phyloP scores from a whole-genome alignment of 2,797 vertebrate species.

The Echiichthys vipera region DNA sequence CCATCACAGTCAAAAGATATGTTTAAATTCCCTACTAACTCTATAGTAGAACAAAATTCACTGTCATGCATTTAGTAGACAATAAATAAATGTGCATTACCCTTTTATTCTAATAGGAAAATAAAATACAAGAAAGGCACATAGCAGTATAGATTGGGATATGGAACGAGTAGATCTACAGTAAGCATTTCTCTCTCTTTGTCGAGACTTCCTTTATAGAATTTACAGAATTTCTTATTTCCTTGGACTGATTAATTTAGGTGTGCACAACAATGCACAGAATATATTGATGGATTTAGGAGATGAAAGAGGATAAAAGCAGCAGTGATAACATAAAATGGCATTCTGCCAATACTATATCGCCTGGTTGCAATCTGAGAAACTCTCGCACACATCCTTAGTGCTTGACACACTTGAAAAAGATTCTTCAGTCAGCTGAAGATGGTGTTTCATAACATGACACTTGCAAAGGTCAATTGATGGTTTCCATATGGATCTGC shows the following conservation, averaged over 20 bases:
- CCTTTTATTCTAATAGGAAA: not conserved
- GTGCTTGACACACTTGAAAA: constrained; percentile 1
- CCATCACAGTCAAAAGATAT: constrained; percentile 8
- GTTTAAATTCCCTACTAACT: constrained; percentile 18
- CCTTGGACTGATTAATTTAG: not conserved
- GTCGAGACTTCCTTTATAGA: not conserved
- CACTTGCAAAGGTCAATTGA: not conserved
- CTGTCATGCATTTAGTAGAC: not conserved
- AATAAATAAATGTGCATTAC: not conserved
- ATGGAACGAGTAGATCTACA: not conserved
- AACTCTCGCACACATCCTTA: not conserved
- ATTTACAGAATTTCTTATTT: not conserved
- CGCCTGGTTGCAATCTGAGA: not conserved
- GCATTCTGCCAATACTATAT: constrained; percentile 10
- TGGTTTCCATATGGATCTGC: not conserved
- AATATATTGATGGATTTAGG: not conserved
- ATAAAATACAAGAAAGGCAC: not conserved
- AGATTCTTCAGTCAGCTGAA: constrained; percentile 6
- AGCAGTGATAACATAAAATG: not conserved
- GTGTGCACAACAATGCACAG: not conserved
- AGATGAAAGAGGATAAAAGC: not conserved
- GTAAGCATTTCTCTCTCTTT: not conserved
- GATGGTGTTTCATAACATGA: not conserved
- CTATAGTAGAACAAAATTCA: not conserved
- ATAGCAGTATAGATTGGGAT: not conserved